phyloP scores from a whole-genome alignment of 2,113 vertebrate genomes.

The Rutilus rutilus region DNA sequence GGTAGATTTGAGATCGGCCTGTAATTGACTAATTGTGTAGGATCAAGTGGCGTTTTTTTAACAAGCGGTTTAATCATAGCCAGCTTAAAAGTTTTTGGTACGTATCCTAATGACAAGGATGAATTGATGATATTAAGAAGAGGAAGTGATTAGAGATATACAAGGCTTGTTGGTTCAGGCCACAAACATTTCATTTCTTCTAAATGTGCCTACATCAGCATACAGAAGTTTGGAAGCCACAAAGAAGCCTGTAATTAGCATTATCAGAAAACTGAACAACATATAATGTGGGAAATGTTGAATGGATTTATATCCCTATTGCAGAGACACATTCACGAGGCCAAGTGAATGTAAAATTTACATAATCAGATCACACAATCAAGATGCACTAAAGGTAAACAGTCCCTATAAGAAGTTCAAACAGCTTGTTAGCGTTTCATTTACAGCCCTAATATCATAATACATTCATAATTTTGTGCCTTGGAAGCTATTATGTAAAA shows the following conservation, averaged over 20 bases:
- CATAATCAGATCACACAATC: not conserved
- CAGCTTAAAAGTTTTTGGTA: too few relatives aligned
- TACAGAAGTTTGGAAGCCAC: not conserved
- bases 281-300: not conserved
- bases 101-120: too few relatives aligned
- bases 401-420: not conserved
- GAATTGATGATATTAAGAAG: too few relatives aligned
- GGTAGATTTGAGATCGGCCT: too few relatives aligned
- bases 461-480: not conserved
- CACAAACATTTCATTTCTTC: not conserved
- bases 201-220: not conserved
- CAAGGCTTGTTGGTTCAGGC: not conserved
- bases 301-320: not conserved
- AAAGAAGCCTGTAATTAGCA: not conserved
- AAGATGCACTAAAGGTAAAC: not conserved
- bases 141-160: too few relatives aligned
- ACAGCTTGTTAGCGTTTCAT: not conserved
- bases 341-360: not conserved
- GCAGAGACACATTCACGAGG: not conserved
- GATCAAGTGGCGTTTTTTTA: too few relatives aligned
- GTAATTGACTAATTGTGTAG: too few relatives aligned
- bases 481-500: constrained; percentile 16
- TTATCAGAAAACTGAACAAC: not conserved
- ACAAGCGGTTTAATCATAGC: too few relatives aligned
- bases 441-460: constrained; percentile 1